Percentiles rank a stretch among this genome's conserved stretches.
Evolutionary conservation across 2,888 invertebrate species (phyloP).

Genomic region (Saturnia pavonia): DNA sequence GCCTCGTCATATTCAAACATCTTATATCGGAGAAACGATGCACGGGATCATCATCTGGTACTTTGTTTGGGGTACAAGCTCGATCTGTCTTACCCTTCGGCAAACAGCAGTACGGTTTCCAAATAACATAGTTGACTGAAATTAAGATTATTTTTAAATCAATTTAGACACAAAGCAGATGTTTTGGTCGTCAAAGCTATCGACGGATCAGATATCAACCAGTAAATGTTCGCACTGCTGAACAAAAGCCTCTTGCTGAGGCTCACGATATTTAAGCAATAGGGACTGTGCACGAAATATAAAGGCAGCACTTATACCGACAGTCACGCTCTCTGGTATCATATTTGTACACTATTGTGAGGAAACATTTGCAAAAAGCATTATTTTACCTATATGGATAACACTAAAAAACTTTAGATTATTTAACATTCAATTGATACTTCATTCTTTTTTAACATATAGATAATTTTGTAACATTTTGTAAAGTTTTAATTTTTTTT

Average conservation of each 20-base stretch:
- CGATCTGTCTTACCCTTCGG: conserved; percentile 42
- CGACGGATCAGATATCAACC: not conserved
- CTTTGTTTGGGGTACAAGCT: conserved; percentile 43
- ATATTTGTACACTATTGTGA: too few species aligned
- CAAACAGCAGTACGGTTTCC: conserved; percentile 50
- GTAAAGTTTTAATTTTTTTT: too few species aligned
- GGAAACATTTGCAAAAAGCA: too few species aligned
- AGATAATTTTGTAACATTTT: too few species aligned
- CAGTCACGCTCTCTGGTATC: too few species aligned
- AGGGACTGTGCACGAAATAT: too few species aligned
- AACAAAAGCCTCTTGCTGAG: not conserved
- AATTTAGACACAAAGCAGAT: not conserved
- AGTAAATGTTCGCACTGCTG: not conserved
- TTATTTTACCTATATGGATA: too few species aligned
- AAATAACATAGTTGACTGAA: conserved; percentile 47
- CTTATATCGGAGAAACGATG: conserved; percentile 49
- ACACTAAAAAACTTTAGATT: too few species aligned
- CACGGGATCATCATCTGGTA: conserved; percentile 52
- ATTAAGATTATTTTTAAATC: not conserved
- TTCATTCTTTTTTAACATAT: too few species aligned
- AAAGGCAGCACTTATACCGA: too few species aligned
- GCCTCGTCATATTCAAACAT: conserved; percentile 54
- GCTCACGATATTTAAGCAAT: not conserved
- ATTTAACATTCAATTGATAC: too few species aligned
- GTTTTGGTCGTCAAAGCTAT: not conserved